These are phyloP conservation scores for Aphis craccivora DNA, from an alignment of 1,140 invertebrate genomes.

Conservation along the genomic window DNA sequence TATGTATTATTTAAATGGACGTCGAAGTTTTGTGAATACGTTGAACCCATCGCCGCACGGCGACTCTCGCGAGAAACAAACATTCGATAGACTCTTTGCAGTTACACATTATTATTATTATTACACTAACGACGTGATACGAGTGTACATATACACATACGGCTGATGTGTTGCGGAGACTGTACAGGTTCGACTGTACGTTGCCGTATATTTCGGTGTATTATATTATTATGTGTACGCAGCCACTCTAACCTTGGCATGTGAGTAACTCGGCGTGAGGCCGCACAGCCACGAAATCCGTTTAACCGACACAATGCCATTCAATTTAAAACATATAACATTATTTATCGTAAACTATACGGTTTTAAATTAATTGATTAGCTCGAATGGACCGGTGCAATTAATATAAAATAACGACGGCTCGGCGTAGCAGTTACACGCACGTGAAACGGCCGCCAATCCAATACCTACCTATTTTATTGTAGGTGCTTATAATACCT, in stretches of 20 bases:
- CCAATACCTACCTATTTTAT: not conserved
- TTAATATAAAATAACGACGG: constrained; percentile 16
- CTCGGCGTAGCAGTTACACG: not conserved
- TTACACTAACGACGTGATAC: not conserved
- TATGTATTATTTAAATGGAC: constrained; percentile 15
- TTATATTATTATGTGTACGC: not conserved
- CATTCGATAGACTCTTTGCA: not conserved
- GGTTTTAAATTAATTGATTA: constrained; percentile 22
- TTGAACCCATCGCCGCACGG: not conserved
- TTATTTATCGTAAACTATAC: constrained; percentile 33
- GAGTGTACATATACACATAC: not conserved
- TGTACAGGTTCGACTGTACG: not conserved
- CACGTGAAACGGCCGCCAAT: not conserved
- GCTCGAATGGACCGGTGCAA: not conserved
- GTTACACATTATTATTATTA: constrained; percentile 6
- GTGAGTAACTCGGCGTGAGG: constrained; percentile 10
- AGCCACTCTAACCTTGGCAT: not conserved
- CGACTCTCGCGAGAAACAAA: not conserved
- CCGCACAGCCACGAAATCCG: constrained; percentile 13
- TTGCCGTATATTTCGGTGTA: not conserved
- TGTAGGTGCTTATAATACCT: not conserved
- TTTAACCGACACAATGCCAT: constrained; percentile 21
- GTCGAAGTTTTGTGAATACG: not conserved
- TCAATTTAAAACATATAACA: not conserved
- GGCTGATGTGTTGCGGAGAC: not conserved